These are phyloP conservation scores for Pantherophis alleghaniensis DNA, from an alignment of 2,797 vertebrate species.

Conservation along the genomic window DNA sequence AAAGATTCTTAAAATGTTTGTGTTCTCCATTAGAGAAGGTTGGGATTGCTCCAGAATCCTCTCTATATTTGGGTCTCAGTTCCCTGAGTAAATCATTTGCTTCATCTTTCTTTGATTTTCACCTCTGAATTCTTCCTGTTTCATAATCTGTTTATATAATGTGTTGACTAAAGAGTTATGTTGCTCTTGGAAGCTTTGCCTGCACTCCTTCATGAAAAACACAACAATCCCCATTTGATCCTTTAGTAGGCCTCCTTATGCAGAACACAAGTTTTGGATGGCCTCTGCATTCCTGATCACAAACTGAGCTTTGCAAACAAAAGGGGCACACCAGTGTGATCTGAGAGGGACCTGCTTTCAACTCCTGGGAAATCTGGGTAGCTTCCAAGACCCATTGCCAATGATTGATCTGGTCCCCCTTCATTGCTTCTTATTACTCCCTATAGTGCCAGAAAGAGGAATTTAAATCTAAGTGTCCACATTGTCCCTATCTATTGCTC, in stretches of 20 bases:
- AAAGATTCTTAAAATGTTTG: background rate
- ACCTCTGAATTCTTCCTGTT: background rate
- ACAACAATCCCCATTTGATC: background rate
- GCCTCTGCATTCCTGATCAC: background rate
- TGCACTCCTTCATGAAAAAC: background rate
- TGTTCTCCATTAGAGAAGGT: background rate
- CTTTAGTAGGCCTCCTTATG: background rate
- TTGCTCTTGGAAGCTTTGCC: background rate
- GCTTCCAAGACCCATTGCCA: background rate
- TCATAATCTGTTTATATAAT: conserved; percentile 12
- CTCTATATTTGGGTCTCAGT: background rate
- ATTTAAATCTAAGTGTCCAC: background rate
- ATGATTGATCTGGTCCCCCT: background rate
- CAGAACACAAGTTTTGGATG: background rate
- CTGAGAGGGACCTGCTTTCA: no score
- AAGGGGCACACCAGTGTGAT: background rate
- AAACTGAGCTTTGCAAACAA: background rate
- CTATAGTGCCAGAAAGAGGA: background rate
- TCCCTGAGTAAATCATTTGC: background rate
- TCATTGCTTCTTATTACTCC: background rate
- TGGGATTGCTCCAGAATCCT: background rate
- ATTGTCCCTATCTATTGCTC: background rate
- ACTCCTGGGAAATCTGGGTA: background rate
- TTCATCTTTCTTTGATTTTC: background rate
- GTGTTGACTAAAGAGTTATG: background rate